Conservation (phyloP, 2,797 vertebrate species). For the Peromyscus eremicus region DNA sequence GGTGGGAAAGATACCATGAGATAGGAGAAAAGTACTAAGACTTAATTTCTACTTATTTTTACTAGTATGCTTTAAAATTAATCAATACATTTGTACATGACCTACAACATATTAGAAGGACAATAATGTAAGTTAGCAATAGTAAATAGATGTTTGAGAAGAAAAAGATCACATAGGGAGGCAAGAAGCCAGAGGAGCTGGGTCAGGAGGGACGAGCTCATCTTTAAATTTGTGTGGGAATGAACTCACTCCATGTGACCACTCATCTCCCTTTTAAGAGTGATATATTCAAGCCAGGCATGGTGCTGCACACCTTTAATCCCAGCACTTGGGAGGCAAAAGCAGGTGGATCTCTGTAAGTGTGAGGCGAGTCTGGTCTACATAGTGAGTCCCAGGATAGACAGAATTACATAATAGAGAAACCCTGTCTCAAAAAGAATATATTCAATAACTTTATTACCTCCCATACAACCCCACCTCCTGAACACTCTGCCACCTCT, state of each 20-base stretch:
- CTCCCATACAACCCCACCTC: background rate
- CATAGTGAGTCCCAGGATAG: no score
- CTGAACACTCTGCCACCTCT: background rate
- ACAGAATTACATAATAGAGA: no score
- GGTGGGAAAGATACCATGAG: background rate
- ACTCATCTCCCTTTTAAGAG: background rate
- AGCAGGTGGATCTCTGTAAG: no score
- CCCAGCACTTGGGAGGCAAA: no score
- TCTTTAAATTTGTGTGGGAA: background rate
- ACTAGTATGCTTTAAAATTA: background rate
- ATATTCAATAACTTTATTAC: background rate
- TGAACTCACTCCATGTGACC: background rate
- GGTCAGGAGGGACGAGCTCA: background rate
- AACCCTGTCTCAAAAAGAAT: background rate
- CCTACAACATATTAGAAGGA: background rate
- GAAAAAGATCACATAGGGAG: background rate
- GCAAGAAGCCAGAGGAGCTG: background rate
- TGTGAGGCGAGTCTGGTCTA: no score
- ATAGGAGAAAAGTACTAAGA: background rate
- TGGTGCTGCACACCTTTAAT: no score
- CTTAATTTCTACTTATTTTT: background rate
- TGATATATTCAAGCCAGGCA: no score
- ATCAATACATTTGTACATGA: background rate
- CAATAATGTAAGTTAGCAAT: background rate
- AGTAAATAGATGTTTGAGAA: background rate